Evolutionary conservation across 2,113 vertebrate genomes (phyloP), one percentile per base, ranked within the genome.

Genomic region (Semnornis frantzii): DNA sequence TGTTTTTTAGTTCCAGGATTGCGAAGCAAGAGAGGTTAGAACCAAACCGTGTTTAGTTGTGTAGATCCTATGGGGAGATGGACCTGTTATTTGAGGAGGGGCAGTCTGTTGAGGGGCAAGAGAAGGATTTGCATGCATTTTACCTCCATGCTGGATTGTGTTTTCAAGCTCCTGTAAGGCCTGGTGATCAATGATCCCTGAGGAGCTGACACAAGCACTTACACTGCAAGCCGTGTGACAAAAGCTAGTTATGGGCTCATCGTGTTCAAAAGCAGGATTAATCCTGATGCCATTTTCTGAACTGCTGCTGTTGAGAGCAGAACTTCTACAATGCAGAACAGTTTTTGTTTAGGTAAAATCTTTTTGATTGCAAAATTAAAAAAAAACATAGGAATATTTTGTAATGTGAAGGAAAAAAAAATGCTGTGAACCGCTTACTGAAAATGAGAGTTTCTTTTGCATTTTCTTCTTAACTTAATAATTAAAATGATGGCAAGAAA

Each of bases 381-480:
- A 93, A 12, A 25, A 52, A 52, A 52, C 7, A 93, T 93, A 73
- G 24, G n/a, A 68, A 48, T 72, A 54, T 75, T 89, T 89, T 94
- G 48, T 91, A 84, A 94, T 70, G 39, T 72, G 81, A 95, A 66
- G 89, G 12, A 10, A 23, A 8, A 8, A 23, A 23, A 24, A 24
- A 30, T 72, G n/a, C n/a, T 9, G 24, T 90, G 79, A 82, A 74
- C 74, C 81, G 94, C 98, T 98, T 98, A 98, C 98, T 98, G 97
- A 90, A 98, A 93, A 31, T 98, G 96, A 81, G 97, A 92, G 76
- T 95, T 97, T 97, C 98, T 98, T 97, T 97, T 98, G 95, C 97
- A 98, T 98, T 98, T 98, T 98, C 98, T 98, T 97, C 98, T 97
- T 86, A 98, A 97, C 92, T 98, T 97, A 91, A 98, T 91, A 88